These are phyloP conservation scores for Allenopithecus nigroviridis DNA, from an alignment of 2,797 vertebrate genomes.

Conservation along the genomic window DNA sequence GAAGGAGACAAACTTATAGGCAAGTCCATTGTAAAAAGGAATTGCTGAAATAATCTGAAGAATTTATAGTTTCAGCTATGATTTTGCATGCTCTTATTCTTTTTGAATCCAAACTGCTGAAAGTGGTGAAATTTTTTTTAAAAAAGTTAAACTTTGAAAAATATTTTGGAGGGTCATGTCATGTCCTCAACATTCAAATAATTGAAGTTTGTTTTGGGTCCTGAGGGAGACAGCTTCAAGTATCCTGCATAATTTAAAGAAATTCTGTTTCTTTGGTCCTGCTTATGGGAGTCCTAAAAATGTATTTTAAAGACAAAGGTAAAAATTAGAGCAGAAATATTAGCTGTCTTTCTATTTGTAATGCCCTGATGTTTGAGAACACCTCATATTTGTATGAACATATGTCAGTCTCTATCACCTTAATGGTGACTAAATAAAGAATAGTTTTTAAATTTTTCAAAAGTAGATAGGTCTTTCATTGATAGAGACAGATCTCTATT, in stretches of 20 bases:
- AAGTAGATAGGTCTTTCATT: background rate
- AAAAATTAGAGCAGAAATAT: background rate
- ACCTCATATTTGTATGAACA: background rate
- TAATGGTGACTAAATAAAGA: background rate
- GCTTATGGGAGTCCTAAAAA: background rate
- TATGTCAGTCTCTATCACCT: background rate
- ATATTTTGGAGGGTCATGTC: background rate
- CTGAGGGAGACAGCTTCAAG: background rate
- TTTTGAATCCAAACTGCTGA: background rate
- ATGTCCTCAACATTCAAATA: constrained; percentile 20
- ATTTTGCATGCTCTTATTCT: background rate
- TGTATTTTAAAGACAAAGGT: constrained; percentile 1
- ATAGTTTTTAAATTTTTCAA: background rate
- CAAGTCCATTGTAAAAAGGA: background rate
- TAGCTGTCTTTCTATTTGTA: background rate
- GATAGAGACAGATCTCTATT: background rate
- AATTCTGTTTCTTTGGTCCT: background rate
- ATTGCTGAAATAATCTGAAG: background rate
- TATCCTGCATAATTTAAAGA: background rate
- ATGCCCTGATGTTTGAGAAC: background rate
- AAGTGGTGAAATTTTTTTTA: background rate
- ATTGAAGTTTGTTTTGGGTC: background rate
- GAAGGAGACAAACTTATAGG: background rate
- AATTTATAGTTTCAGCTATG: background rate
- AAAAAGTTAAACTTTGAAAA: background rate